Conservation (phyloP, 2,888 invertebrate species). For the Sepiola atlantica region DNA sequence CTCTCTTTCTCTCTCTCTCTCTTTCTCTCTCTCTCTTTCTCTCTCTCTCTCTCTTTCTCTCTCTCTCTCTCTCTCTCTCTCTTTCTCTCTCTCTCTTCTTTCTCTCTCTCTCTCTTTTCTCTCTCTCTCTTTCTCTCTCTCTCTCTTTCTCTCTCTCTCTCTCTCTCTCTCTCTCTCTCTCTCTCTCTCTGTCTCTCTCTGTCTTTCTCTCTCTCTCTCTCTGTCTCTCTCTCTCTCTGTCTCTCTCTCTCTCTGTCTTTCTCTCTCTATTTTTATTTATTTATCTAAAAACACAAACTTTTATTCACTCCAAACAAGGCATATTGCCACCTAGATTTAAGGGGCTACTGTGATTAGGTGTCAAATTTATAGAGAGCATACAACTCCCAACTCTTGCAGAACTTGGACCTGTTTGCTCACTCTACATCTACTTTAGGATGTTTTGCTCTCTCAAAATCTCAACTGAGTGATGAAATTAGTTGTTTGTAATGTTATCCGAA, state of each 20-base stretch:
- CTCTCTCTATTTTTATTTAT: constrained; percentile 40
- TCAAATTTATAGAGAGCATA: no score
- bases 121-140: not conserved
- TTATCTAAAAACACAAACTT: no score
- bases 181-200: not conserved
- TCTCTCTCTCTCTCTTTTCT: not conserved
- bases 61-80: not conserved
- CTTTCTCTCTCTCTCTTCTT: not conserved
- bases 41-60: not conserved
- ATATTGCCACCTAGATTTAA: no score
- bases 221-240: constrained; percentile 42
- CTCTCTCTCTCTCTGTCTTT: constrained; percentile 48
- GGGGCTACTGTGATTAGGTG: no score
- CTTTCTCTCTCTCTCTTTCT: not conserved
- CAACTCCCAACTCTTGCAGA: no score
- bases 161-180: constrained; percentile 36
- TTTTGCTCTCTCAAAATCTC: no score
- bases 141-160: not conserved
- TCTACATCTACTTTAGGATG: no score
- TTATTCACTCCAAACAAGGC: no score
- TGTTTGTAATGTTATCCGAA: no score
- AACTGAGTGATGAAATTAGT: no score
- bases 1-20: not conserved
- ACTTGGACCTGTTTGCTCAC: no score
- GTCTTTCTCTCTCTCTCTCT: constrained; percentile 33